Conservation (phyloP, 2,888 invertebrate genomes). For the Drosophila limbata region DNA sequence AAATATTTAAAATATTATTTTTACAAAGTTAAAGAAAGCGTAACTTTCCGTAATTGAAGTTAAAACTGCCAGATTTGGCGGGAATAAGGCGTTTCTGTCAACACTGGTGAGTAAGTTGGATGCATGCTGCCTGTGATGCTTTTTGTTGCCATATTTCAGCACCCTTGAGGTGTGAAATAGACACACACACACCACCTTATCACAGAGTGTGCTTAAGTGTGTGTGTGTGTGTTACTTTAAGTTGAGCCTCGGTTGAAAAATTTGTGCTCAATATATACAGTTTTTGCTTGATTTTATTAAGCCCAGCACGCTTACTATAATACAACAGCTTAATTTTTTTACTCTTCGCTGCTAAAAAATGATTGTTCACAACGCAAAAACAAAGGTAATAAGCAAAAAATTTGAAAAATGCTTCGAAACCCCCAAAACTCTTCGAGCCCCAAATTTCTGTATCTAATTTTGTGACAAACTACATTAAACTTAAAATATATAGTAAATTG, state of each 20-base stretch:
- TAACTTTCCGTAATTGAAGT: no score
- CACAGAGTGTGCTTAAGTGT: constrained; percentile 8
- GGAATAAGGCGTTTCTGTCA: no score
- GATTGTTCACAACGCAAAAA: not conserved
- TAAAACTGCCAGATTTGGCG: no score
- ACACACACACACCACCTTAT: constrained; percentile 35
- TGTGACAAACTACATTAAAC: no score
- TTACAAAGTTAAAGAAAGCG: no score
- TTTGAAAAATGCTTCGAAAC: no score
- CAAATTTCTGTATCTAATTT: no score
- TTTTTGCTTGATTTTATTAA: constrained; percentile 39
- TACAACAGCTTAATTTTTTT: constrained; percentile 56
- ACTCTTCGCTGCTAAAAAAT: constrained; percentile 16
- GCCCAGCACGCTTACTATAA: constrained; percentile 30
- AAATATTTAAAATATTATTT: no score
- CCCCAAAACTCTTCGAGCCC: no score
- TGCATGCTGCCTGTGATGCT: constrained; percentile 45
- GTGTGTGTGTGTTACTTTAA: constrained; percentile 38
- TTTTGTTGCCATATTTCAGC: constrained; percentile 71
- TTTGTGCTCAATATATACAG: constrained; percentile 33
- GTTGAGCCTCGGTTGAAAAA: constrained; percentile 37
- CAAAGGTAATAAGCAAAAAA: no score
- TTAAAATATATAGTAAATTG: no score
- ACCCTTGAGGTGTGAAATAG: constrained; percentile 77
- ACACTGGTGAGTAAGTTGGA: not conserved